phyloP scores from a whole-genome alignment of 2,113 vertebrate species.

The Chaenogobius annularis region DNA sequence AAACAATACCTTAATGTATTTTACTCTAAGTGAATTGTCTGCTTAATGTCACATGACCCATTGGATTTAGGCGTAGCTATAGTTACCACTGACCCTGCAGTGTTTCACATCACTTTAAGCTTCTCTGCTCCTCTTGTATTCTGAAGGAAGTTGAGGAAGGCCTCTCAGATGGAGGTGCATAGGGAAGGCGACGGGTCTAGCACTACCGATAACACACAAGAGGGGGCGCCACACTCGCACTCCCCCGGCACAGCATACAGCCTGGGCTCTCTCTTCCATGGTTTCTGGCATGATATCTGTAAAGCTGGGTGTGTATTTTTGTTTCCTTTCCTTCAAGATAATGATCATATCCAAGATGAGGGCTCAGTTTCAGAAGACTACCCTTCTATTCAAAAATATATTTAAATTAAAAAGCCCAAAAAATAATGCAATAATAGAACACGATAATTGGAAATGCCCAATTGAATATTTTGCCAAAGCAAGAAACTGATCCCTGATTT shows the following conservation, averaged over 20 bases:
- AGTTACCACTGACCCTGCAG: no score
- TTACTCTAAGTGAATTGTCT: no score
- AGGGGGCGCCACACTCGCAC: slow-evolving; percentile 86
- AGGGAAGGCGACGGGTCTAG: slow-evolving; percentile 99
- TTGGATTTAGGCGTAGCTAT: no score
- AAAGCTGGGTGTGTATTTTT: slow-evolving; percentile 97
- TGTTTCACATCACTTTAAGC: slow-evolving; percentile 48
- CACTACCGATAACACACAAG: slow-evolving; percentile 97
- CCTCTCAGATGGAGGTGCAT: slow-evolving; percentile 96
- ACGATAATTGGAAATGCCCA: not conserved
- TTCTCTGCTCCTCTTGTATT: slow-evolving; percentile 73
- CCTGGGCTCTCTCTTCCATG: slow-evolving; percentile 92
- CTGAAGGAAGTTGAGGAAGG: slow-evolving; percentile 99
- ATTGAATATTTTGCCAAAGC: not conserved
- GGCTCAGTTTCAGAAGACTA: slow-evolving; percentile 25
- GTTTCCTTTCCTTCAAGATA: slow-evolving; percentile 53
- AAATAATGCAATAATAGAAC: not conserved
- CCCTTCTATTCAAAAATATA: not conserved
- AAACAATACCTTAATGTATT: slow-evolving; percentile 14
- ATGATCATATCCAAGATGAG: slow-evolving; percentile 20
- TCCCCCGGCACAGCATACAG: slow-evolving; percentile 85
- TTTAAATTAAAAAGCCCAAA: not conserved
- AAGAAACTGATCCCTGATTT: slow-evolving; percentile 36
- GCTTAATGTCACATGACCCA: no score
- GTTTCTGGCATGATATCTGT: slow-evolving; percentile 97